Conservation (phyloP, 2,797 vertebrate species). For the Antrozous pallidus region DNA sequence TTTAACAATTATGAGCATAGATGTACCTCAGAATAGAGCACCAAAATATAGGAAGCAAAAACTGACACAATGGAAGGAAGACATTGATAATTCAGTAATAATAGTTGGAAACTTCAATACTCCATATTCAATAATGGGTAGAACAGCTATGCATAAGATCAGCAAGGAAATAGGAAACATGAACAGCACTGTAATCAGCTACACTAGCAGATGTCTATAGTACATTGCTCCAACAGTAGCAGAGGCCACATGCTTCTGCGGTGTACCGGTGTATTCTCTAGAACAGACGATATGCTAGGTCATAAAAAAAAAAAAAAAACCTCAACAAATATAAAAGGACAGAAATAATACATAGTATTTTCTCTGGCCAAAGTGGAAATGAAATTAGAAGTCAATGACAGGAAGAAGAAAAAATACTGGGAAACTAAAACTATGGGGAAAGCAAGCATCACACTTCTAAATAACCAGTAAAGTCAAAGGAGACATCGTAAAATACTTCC, state of each 20-base stretch:
- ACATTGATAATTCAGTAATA: background rate
- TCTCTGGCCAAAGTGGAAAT: background rate
- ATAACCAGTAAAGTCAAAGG: background rate
- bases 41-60: background rate
- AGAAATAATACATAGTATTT: background rate
- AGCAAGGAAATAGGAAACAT: background rate
- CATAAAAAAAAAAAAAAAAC: background rate
- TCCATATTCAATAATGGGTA: background rate
- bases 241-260: background rate
- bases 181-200: background rate
- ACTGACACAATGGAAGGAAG: background rate
- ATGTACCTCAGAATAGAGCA: background rate
- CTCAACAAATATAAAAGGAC: background rate
- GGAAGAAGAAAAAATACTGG: background rate
- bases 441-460: background rate
- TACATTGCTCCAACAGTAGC: background rate
- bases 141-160: background rate
- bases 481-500: background rate
- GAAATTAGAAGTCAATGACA: constrained; percentile 12
- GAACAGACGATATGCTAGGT: background rate
- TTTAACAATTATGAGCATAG: background rate
- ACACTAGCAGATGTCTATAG: background rate
- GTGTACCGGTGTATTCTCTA: background rate
- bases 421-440: background rate
- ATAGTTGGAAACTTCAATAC: background rate